Percentiles rank a stretch among this genome's conserved stretches.
phyloP scores from a whole-genome alignment of 2,888 invertebrate genomes.

The Agrochola lychnidis region DNA sequence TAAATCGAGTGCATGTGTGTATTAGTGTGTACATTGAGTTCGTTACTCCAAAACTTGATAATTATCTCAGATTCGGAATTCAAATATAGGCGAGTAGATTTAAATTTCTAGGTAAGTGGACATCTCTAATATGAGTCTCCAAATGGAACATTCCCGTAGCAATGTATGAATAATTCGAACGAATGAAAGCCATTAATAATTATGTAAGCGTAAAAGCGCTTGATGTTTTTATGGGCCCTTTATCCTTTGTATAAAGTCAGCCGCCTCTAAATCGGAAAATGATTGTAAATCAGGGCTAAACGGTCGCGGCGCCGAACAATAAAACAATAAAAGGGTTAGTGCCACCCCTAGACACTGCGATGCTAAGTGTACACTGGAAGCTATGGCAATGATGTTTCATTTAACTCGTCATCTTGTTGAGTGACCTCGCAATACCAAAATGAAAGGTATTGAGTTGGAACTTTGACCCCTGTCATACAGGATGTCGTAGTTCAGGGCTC shows the following conservation, averaged over 20 bases:
- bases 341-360: conserved; percentile 31
- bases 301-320: conserved; percentile 57
- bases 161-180: conserved; percentile 30
- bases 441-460: background rate
- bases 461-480: no score
- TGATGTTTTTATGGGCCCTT: conserved; percentile 51
- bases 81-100: background rate
- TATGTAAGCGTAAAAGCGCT: conserved; percentile 52
- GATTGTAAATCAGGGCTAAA: conserved; percentile 66
- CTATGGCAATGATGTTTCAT: conserved; percentile 7
- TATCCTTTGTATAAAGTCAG: conserved; percentile 39
- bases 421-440: background rate
- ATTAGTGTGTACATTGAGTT: background rate
- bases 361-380: conserved; percentile 25
- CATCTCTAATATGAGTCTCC: background rate
- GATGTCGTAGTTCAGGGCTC: no score
- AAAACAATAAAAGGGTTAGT: conserved; percentile 67
- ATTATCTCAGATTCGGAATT: background rate
- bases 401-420: background rate
- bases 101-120: background rate
- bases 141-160: background rate
- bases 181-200: conserved; percentile 50
- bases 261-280: conserved; percentile 49
- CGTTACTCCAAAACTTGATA: background rate
- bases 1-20: background rate